These are phyloP conservation scores for Octodonta nipae DNA, from an alignment of 2,888 invertebrate species.

Conservation along the genomic window DNA sequence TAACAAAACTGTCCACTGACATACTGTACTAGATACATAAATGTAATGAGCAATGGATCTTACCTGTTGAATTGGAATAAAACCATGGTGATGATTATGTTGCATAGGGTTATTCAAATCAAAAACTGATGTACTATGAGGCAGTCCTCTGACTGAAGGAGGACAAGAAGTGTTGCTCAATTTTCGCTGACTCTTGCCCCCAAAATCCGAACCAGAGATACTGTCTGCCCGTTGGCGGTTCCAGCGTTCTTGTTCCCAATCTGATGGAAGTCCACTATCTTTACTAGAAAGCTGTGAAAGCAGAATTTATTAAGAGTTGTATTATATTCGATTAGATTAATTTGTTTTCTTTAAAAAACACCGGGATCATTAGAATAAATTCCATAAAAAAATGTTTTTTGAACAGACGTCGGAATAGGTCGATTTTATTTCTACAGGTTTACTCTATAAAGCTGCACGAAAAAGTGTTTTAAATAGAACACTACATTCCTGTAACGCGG, in stretches of 20 bases:
- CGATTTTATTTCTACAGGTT: no score
- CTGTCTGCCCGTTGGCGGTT: constrained; percentile 30
- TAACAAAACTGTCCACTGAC: no score
- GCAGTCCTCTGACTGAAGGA: constrained; percentile 18
- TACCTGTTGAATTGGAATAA: constrained; percentile 47
- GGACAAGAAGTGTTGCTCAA: constrained; percentile 30
- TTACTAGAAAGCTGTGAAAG: constrained; percentile 30
- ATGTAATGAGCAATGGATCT: no score
- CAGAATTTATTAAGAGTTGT: not conserved
- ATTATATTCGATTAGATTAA: no score
- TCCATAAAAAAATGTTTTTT: no score
- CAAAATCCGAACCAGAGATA: constrained; percentile 30
- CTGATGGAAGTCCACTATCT: constrained; percentile 36
- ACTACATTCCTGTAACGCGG: no score
- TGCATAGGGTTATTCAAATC: constrained; percentile 35
- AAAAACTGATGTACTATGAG: constrained; percentile 42
- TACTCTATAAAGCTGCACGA: no score
- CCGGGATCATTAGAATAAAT: no score
- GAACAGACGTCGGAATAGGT: no score
- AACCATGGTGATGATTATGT: constrained; percentile 30
- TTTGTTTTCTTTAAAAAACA: no score
- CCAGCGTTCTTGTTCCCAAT: constrained; percentile 33
- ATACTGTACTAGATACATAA: no score
- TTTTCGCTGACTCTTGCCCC: constrained; percentile 22
- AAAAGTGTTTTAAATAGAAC: no score